These are phyloP conservation scores for Marcusenius ussheri DNA, from an alignment of 2,113 vertebrate species.

Conservation along the genomic window DNA sequence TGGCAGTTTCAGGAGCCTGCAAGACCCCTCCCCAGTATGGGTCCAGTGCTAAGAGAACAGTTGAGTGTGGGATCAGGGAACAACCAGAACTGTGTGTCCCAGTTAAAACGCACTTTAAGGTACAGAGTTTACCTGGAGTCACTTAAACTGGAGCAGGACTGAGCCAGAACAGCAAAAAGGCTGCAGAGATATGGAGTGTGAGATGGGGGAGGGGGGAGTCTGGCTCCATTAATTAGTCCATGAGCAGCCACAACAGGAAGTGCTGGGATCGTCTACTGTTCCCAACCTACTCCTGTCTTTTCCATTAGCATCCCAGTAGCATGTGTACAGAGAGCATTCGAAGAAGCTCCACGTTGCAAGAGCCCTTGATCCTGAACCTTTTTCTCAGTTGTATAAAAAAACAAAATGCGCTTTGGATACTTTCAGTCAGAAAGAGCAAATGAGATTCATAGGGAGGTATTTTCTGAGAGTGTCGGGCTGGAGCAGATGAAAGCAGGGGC, in stretches of 20 bases:
- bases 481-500: slow-evolving; percentile 32
- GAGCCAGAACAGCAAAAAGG: slow-evolving; percentile 12
- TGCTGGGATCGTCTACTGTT: slow-evolving; percentile 37
- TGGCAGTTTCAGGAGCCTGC: not conserved
- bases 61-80: not conserved
- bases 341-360: slow-evolving; percentile 43
- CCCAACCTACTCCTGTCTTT: slow-evolving; percentile 27
- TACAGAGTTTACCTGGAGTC: slow-evolving; percentile 22
- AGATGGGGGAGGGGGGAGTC: not conserved
- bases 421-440: slow-evolving; percentile 13
- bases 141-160: slow-evolving; percentile 21
- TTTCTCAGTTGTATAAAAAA: slow-evolving; percentile 47
- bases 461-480: slow-evolving; percentile 29
- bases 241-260: slow-evolving; percentile 47
- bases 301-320: slow-evolving; percentile 47
- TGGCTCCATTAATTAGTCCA: slow-evolving; percentile 56
- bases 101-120: slow-evolving; percentile 8
- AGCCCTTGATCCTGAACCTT: slow-evolving; percentile 53
- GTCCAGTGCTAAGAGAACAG: not conserved
- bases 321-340: slow-evolving; percentile 48
- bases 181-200: not conserved
- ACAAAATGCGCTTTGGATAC: slow-evolving; percentile 16
- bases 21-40: too few species aligned
- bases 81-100: not conserved
- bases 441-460: slow-evolving; percentile 17